Evolutionary conservation across 1,140 invertebrate genomes (phyloP).

Genomic region (Aphis craccivora): DNA sequence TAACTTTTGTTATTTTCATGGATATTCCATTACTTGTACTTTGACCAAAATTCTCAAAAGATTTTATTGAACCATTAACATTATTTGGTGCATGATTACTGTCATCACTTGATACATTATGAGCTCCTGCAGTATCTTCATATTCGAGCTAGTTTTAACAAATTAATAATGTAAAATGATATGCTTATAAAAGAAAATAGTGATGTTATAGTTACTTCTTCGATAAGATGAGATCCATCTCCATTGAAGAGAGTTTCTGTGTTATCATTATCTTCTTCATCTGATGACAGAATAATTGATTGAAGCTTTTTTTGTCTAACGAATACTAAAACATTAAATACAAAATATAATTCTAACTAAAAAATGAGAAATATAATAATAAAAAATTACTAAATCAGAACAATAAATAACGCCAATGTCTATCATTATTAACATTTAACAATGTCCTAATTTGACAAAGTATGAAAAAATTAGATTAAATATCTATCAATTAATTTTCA

Average conservation of each 20-base stretch:
- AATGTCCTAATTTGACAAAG: neutral
- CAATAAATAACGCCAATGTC: neutral
- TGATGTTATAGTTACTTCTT: slow-evolving; percentile 37
- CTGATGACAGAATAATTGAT: slow-evolving; percentile 18
- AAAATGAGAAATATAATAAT: neutral
- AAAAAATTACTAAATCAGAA: neutral
- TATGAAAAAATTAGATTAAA: neutral
- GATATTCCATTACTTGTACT: neutral
- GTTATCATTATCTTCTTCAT: slow-evolving; percentile 11
- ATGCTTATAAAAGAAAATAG: neutral
- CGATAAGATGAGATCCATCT: slow-evolving; percentile 17
- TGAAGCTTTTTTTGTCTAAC: neutral
- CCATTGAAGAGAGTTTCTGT: neutral
- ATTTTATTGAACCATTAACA: neutral
- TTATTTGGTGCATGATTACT: slow-evolving; percentile 1
- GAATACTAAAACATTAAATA: neutral
- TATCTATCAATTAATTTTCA: neutral
- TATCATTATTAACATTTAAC: no score
- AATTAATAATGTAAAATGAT: neutral
- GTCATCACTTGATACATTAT: slow-evolving; percentile 13
- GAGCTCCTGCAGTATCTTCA: neutral
- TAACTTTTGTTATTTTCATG: neutral
- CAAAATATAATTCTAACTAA: neutral
- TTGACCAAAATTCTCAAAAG: neutral
- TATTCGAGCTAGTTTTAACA: slow-evolving; percentile 1